Conservation (phyloP, 2,888 invertebrate genomes). For the Aethes cnicana region DNA sequence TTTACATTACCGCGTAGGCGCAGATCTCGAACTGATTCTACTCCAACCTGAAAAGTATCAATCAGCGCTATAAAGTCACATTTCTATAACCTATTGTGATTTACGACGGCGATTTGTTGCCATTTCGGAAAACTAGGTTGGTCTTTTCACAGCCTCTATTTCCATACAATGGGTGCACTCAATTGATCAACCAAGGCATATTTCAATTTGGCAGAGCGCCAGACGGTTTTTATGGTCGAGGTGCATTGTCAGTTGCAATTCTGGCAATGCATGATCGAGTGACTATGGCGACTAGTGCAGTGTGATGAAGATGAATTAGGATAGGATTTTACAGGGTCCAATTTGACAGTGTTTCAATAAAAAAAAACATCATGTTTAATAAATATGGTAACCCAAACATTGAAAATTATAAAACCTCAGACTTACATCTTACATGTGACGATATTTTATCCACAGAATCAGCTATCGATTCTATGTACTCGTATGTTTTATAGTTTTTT, state of each 20-base stretch:
- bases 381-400: too few relatives aligned
- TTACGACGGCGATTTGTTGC: slow-evolving; percentile 52
- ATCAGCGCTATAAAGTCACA: slow-evolving; percentile 41
- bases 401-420: too few relatives aligned
- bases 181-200: slow-evolving; percentile 59
- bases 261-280: slow-evolving; percentile 37
- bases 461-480: too few relatives aligned
- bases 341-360: too few relatives aligned
- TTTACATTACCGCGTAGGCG: neutral
- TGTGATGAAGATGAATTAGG: too few relatives aligned
- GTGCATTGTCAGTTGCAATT: slow-evolving; percentile 56
- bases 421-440: too few relatives aligned
- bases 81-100: slow-evolving; percentile 54
- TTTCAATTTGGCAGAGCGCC: slow-evolving; percentile 68
- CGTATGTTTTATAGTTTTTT: too few relatives aligned
- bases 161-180: slow-evolving; percentile 59
- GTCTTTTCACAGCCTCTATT: slow-evolving; percentile 57
- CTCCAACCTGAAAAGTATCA: slow-evolving; percentile 42
- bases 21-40: slow-evolving; percentile 32
- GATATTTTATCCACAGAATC: too few relatives aligned
- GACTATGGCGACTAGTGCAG: slow-evolving; percentile 30
- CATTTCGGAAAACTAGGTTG: slow-evolving; percentile 66
- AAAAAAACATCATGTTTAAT: too few relatives aligned
- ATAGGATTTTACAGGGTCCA: too few relatives aligned
- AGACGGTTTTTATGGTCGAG: slow-evolving; percentile 58